Evolutionary conservation across 1,140 invertebrate species (phyloP).

Genomic region (Mizuhopecten yessoensis): DNA sequence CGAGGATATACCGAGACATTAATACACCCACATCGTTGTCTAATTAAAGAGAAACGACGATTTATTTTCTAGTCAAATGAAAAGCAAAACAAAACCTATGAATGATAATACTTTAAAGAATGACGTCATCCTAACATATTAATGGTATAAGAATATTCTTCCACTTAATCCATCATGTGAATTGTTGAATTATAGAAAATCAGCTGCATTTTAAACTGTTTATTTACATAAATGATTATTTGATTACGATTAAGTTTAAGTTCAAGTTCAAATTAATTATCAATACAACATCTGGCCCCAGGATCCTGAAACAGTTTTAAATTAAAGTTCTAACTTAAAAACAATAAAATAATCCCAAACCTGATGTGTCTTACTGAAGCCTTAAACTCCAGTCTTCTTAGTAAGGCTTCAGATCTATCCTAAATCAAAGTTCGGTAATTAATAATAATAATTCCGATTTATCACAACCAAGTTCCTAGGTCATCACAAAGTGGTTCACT

Average conservation of each 20-base stretch:
- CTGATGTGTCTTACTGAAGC: too few species aligned
- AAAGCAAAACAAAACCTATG: neutral
- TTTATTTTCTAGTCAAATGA: neutral
- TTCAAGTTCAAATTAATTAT: neutral
- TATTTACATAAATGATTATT: neutral
- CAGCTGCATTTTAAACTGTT: neutral
- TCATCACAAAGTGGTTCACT: too few species aligned
- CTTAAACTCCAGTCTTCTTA: too few species aligned
- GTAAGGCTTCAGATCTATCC: too few species aligned
- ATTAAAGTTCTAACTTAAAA: too few species aligned
- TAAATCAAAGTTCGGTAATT: too few species aligned
- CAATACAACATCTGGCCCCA: too few species aligned
- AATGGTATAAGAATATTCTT: neutral
- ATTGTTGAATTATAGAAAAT: neutral
- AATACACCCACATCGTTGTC: neutral
- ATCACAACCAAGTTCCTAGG: too few species aligned
- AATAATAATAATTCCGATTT: too few species aligned
- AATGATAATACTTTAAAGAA: neutral
- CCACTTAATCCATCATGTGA: too few species aligned
- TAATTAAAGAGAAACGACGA: neutral
- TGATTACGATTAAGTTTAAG: neutral
- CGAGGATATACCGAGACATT: neutral
- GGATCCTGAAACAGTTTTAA: too few species aligned
- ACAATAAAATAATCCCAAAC: too few species aligned
- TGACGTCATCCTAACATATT: neutral